Conservation (phyloP, 2,113 vertebrate genomes). For the Hypanus sabinus region DNA sequence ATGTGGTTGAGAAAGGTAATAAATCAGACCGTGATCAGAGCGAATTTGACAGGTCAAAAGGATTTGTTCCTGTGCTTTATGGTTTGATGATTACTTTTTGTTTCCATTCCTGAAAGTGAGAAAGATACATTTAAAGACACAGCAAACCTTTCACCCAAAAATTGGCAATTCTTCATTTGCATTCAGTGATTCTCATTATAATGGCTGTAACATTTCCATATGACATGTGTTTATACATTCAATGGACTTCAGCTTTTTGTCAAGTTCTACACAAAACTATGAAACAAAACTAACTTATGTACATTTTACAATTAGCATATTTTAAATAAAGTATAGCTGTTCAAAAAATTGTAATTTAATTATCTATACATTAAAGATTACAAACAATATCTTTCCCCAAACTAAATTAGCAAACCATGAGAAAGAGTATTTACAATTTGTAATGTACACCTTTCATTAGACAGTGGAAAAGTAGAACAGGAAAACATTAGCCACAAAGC, state of each 20-base stretch:
- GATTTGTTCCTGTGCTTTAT: too few species aligned
- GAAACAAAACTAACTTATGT: not conserved
- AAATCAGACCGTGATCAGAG: too few species aligned
- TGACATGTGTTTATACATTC: not conserved
- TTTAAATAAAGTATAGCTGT: not conserved
- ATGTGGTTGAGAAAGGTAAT: too few species aligned
- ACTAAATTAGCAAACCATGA: not conserved
- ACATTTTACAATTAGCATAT: not conserved
- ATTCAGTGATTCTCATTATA: too few species aligned
- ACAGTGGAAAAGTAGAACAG: conserved; percentile 23
- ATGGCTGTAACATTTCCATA: not conserved
- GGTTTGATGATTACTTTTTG: not conserved
- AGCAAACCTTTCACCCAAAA: not conserved
- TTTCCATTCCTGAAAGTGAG: not conserved
- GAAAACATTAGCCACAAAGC: not conserved
- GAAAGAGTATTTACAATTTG: not conserved
- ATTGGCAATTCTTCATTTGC: not conserved
- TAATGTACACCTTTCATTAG: not conserved
- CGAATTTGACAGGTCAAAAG: too few species aligned
- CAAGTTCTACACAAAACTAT: not conserved
- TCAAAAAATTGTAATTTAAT: not conserved
- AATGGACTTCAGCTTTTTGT: not conserved
- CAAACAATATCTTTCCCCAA: not conserved
- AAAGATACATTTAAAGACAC: too few species aligned
- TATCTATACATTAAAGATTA: not conserved